A percentile compares a stretch with the other conserved stretches of the same genome.
These are phyloP conservation scores for Psettodes erumei DNA, from an alignment of 2,113 vertebrate genomes.

Conservation along the genomic window DNA sequence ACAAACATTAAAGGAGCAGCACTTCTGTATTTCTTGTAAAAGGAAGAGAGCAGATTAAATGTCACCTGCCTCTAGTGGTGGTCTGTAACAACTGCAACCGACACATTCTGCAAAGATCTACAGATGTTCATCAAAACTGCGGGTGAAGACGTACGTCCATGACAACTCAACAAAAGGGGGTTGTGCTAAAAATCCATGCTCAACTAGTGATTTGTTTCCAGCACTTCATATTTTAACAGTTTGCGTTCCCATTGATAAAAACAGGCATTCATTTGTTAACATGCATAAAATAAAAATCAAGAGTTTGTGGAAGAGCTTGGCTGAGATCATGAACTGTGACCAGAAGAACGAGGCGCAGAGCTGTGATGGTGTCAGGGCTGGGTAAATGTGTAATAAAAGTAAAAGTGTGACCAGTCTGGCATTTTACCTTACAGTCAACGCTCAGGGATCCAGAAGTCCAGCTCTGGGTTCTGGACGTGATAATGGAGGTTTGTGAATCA, in stretches of 20 bases:
- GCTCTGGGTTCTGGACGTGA: background rate
- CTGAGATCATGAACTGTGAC: background rate
- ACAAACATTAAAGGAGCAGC: background rate
- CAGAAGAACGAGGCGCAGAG: background rate
- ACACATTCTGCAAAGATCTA: too few species aligned
- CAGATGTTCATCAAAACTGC: background rate
- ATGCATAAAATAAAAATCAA: background rate
- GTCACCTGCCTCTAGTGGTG: conserved; percentile 21
- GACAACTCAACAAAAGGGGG: background rate
- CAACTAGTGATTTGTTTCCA: background rate
- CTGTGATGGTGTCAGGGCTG: background rate
- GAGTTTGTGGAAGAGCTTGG: background rate
- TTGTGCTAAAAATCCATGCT: background rate
- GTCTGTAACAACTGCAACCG: conserved; percentile 1
- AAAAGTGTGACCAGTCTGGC: background rate
- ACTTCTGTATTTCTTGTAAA: background rate
- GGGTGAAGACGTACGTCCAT: background rate
- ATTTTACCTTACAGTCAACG: background rate
- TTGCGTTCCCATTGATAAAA: background rate
- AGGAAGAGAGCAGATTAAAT: background rate
- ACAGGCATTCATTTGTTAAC: background rate
- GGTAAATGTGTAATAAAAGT: background rate
- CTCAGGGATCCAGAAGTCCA: background rate
- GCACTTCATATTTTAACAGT: background rate
- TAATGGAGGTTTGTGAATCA: background rate